A percentile compares a stretch with the other conserved stretches of the same genome.
Conservation (phyloP, 2,113 vertebrate species). For the Brachionichthys hirsutus region DNA sequence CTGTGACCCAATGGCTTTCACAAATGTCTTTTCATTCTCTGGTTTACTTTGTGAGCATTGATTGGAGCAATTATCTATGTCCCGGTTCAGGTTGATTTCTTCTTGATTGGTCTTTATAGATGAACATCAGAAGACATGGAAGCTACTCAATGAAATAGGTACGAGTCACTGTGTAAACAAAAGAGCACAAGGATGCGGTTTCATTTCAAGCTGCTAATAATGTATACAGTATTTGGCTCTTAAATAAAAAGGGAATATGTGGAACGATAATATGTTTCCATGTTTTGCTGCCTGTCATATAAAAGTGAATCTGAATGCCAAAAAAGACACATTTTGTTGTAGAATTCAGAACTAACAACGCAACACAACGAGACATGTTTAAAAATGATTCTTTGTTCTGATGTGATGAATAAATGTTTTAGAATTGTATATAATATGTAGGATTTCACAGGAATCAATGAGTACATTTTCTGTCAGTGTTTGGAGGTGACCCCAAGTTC, state of each 20-base stretch:
- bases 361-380: constrained; percentile 57
- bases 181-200: constrained; percentile 56
- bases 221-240: constrained; percentile 66
- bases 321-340: constrained; percentile 70
- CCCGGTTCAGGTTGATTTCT: constrained; percentile 19
- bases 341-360: constrained; percentile 66
- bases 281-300: constrained; percentile 57
- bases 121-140: constrained; percentile 1
- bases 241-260: constrained; percentile 73
- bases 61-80: constrained; percentile 9
- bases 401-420: constrained; percentile 62
- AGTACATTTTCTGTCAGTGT: constrained; percentile 39
- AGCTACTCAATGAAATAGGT: constrained; percentile 33
- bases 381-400: constrained; percentile 69
- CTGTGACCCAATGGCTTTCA: constrained; percentile 30
- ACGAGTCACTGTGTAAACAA: constrained; percentile 43
- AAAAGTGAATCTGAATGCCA: constrained; percentile 71
- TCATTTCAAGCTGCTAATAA: constrained; percentile 67
- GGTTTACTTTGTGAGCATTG: constrained; percentile 25
- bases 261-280: constrained; percentile 46
- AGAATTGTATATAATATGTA: constrained; percentile 66
- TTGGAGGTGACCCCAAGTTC: constrained; percentile 35
- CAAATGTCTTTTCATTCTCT: constrained; percentile 37
- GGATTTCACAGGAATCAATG: constrained; percentile 37
- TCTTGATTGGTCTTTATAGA: constrained; percentile 10